Conservation (phyloP, 2,113 vertebrate genomes). For the Eurypyga helias region DNA sequence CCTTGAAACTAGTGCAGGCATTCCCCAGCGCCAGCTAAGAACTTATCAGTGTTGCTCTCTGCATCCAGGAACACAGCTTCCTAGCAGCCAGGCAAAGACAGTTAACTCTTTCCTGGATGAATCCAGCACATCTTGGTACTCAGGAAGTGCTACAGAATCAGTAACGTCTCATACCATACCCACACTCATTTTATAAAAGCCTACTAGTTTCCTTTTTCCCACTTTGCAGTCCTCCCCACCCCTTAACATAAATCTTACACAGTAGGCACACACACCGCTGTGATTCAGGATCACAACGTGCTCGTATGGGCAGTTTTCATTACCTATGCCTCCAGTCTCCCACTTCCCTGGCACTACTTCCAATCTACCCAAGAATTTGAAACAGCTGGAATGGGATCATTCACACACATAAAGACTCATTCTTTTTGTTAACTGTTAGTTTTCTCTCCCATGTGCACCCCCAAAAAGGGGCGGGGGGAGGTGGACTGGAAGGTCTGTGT, state of each 20-base stretch:
- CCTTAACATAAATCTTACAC: accelerated
- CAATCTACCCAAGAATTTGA: not conserved
- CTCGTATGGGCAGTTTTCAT: not conserved
- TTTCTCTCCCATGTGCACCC: not conserved
- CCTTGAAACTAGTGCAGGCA: no score
- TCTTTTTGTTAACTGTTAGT: not conserved
- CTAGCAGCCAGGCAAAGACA: no score
- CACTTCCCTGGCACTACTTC: not conserved
- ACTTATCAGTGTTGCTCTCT: no score
- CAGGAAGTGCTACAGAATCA: not conserved
- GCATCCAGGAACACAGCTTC: no score
- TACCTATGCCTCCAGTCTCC: not conserved
- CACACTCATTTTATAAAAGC: not conserved
- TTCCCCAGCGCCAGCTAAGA: no score
- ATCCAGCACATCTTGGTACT: no score
- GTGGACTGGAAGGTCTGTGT: not conserved
- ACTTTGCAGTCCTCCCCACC: not conserved
- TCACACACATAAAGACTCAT: not conserved
- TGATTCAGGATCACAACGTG: not conserved
- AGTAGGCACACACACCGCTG: not conserved
- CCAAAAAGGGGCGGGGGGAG: not conserved
- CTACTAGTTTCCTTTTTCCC: not conserved
- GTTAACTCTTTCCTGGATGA: no score
- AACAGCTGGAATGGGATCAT: not conserved
- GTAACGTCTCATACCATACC: not conserved